Conservation (phyloP, 35 echinoderm and acorn worm genomes). For the Acanthaster planci region DNA sequence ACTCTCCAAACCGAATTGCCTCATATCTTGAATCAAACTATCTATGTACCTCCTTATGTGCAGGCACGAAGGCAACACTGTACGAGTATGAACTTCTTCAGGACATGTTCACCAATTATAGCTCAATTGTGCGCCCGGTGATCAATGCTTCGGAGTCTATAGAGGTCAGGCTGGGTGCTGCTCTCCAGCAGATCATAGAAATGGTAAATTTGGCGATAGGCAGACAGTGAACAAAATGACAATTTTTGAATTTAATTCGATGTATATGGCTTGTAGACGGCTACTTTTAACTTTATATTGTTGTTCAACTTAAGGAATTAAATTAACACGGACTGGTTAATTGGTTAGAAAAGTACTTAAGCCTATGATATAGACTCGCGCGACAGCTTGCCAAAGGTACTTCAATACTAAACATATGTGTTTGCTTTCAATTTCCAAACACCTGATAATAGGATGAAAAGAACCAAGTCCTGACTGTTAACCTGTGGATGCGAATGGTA, state of each 20-base stretch:
- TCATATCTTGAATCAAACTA: background rate
- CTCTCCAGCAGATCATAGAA: constrained; percentile 96
- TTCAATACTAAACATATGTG: too few relatives aligned
- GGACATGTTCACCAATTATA: constrained; percentile 72
- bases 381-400: background rate
- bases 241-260: background rate
- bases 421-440: background rate
- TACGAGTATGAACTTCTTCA: constrained; percentile 68
- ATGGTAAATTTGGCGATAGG: constrained; percentile 38
- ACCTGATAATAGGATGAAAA: constrained; percentile 78
- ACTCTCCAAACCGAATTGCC: too few relatives aligned
- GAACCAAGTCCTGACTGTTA: constrained; percentile 82
- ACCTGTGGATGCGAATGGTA: constrained; percentile 95
- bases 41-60: background rate
- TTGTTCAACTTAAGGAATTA: background rate
- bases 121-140: constrained; percentile 70
- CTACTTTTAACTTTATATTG: background rate
- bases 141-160: constrained; percentile 27
- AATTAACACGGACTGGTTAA: background rate
- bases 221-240: background rate
- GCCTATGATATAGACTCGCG: background rate
- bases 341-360: background rate
- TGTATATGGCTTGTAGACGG: background rate
- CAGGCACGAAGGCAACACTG: constrained; percentile 42
- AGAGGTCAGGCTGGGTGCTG: constrained; percentile 60